Evolutionary conservation across 2,797 vertebrate genomes (phyloP), one percentile per base, ranked within the genome.

Genomic region (Microcaecilia unicolor): DNA sequence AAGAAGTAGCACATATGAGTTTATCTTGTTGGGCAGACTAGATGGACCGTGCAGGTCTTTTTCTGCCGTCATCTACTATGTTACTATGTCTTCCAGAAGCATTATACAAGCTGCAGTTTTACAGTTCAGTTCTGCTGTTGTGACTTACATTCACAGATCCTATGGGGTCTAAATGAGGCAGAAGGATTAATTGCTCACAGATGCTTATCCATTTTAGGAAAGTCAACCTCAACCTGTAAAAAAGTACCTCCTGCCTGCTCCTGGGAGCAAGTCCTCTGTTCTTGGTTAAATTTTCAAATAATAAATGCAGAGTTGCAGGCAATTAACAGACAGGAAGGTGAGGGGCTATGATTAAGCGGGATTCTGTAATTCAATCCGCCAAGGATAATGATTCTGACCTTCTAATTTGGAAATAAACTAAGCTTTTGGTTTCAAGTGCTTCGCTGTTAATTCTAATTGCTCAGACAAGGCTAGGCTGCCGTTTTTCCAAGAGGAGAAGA

Each of bases 341-440:
- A 29, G 2, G 5, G 6, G 13, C 34, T 34, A 31, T 35, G 44
- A 62, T 66, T 65, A 63, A 44, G 47, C 44, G 59, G 53, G 51
- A 52, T 61, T 57, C 67, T 41, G 59, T 61, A 57, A 64, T 49
- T 68, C 57, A 71, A 64, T 61, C 39, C 37, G 48, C 53, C 39
- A 63, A 74, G 55, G 61, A 66, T 61, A 72, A 75, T 61, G 66
- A 72, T 39, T 53, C 41, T 65, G 59, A 76, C 63, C 58, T 78
- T 74, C 57, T 54, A 38, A 55, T 58, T 53, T 16, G 22, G 58
- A 72, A 76, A 66, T 58, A 67, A 72, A 72, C 53, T 44, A 72
- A 37, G 41, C 41, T 59, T 61, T 63, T 11, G 33, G 40, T 37
- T 59, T 64, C 55, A 61, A 72, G 46, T 54, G 41, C 8, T 59